phyloP scores from a whole-genome alignment of 1,140 invertebrate genomes.

The Limonius californicus region DNA sequence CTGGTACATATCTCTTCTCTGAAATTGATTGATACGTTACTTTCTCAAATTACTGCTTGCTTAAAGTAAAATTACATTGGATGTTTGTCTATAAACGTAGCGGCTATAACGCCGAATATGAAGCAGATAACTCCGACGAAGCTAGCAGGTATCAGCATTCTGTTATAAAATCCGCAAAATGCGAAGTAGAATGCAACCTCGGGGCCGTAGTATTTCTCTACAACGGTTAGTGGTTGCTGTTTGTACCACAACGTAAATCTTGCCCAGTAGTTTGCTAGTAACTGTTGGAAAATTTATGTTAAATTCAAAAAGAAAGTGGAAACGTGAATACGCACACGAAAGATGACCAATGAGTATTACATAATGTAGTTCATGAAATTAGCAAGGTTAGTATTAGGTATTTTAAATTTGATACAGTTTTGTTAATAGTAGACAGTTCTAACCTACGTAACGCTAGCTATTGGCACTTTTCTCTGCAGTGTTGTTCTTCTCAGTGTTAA shows the following conservation, averaged over 20 bases:
- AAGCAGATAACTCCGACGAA: constrained; percentile 30
- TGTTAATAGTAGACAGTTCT: too few relatives aligned
- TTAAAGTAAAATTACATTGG: background rate
- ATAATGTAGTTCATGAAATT: too few relatives aligned
- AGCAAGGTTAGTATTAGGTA: too few relatives aligned
- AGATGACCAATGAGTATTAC: too few relatives aligned
- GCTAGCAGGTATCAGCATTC: constrained; percentile 53
- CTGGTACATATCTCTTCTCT: background rate
- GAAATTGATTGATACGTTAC: background rate
- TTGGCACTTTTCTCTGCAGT: too few relatives aligned
- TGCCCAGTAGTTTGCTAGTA: constrained; percentile 39
- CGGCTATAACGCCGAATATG: background rate
- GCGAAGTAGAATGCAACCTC: constrained; percentile 47
- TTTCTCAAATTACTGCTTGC: background rate
- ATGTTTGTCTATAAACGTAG: background rate
- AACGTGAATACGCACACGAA: too few relatives aligned
- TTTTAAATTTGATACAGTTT: too few relatives aligned
- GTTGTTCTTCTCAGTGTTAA: too few relatives aligned
- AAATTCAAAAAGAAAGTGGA: too few relatives aligned
- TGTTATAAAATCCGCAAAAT: constrained; percentile 54
- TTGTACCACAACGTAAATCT: constrained; percentile 50
- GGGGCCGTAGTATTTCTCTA: constrained; percentile 46
- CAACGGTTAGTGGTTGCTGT: constrained; percentile 40
- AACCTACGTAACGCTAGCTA: too few relatives aligned
- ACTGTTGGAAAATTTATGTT: too few relatives aligned